Percentiles rank a stretch among this genome's conserved stretches.
Conservation (phyloP, 64 coral and sea anemone species). For the Porites australiensis region DNA sequence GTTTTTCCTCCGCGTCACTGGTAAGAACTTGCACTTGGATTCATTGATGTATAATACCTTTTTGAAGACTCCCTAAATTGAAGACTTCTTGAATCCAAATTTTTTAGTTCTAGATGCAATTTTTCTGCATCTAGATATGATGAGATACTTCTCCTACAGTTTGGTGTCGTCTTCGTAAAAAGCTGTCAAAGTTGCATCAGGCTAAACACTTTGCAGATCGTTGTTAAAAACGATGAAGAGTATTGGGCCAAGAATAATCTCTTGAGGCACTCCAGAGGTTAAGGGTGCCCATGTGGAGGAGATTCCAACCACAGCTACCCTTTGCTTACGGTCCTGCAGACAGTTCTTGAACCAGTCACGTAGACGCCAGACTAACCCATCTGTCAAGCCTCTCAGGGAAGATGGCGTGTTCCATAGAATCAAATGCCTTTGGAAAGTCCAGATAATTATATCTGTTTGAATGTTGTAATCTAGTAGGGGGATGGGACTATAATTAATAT, state of each 20-base stretch:
- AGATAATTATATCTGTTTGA: background rate
- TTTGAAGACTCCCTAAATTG: background rate
- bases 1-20: slow-evolving; percentile 34
- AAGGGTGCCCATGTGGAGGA: background rate
- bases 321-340: background rate
- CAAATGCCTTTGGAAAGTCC: no score
- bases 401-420: no score
- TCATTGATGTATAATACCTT: slow-evolving; percentile 13
- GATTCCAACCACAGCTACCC: background rate
- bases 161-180: slow-evolving; percentile 10
- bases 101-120: background rate
- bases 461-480: background rate
- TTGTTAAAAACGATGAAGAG: background rate
- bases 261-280: slow-evolving; percentile 5
- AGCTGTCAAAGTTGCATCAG: background rate
- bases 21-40: slow-evolving; percentile 11
- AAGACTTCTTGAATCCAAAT: background rate
- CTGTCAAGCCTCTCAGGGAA: background rate
- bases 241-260: background rate
- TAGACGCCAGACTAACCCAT: background rate
- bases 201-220: background rate
- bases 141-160: background rate
- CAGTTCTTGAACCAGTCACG: background rate
- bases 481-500: no score
- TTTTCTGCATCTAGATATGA: background rate